A percentile compares a stretch with the other conserved stretches of the same genome.
Conservation (phyloP, 2,888 invertebrate species). For the Hirtodrosophila alboralis region DNA sequence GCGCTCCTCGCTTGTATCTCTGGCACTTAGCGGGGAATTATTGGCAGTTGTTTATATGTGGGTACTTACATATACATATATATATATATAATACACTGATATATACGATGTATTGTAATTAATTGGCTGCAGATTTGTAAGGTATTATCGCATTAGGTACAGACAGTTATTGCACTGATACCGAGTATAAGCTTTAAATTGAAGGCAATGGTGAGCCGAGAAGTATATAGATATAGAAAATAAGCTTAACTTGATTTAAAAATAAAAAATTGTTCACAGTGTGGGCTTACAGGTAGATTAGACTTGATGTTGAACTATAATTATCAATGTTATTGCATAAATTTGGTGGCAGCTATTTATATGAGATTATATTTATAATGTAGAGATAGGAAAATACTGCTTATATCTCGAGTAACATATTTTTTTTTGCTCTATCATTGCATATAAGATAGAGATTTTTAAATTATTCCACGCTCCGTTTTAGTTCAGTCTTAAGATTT, state of each 20-base stretch:
- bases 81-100: slow-evolving; percentile 21
- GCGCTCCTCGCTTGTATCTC: slow-evolving; percentile 49
- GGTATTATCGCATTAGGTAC: slow-evolving; percentile 54
- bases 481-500: too few species aligned
- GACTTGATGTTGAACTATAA: neutral
- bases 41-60: slow-evolving; percentile 60
- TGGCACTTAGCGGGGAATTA: slow-evolving; percentile 67
- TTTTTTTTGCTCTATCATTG: too few species aligned
- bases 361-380: too few species aligned
- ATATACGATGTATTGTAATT: slow-evolving; percentile 51
- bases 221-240: slow-evolving; percentile 10
- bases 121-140: slow-evolving; percentile 66
- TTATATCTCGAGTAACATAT: too few species aligned
- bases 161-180: slow-evolving; percentile 39
- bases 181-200: slow-evolving; percentile 14
- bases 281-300: slow-evolving; percentile 18
- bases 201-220: slow-evolving; percentile 6
- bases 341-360: too few species aligned
- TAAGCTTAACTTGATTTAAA: slow-evolving; percentile 22
- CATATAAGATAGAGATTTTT: too few species aligned
- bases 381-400: too few species aligned
- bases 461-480: too few species aligned
- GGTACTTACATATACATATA: slow-evolving; percentile 44
- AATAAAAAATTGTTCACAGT: slow-evolving; percentile 31
- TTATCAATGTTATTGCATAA: neutral